Evolutionary conservation across 2,888 invertebrate species (phyloP).

Genomic region (Polydrusus tereticollis): DNA sequence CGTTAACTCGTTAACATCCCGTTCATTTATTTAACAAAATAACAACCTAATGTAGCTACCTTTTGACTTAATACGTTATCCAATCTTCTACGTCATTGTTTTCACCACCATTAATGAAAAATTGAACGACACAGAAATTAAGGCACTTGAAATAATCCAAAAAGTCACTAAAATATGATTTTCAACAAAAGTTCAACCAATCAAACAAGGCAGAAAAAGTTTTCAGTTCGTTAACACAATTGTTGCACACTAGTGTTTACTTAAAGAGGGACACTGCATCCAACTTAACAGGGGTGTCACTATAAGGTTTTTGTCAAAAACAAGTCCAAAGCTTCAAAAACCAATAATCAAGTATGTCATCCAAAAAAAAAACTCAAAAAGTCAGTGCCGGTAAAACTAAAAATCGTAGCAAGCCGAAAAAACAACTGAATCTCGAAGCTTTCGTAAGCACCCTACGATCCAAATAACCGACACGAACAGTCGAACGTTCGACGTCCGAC

Average conservation of each 20-base stretch:
- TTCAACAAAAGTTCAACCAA: neutral
- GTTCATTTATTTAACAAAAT: neutral
- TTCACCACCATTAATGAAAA: neutral
- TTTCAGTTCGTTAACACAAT: no score
- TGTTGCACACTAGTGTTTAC: neutral
- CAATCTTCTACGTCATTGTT: conserved; percentile 8
- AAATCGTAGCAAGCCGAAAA: conserved; percentile 18
- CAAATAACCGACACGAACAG: conserved; percentile 44
- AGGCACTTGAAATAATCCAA: conserved; percentile 7
- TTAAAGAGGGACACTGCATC: neutral
- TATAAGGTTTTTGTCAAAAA: neutral
- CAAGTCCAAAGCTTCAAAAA: neutral
- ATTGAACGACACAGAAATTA: neutral
- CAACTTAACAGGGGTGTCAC: neutral
- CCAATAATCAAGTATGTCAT: neutral
- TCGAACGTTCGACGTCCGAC: conserved; percentile 43
- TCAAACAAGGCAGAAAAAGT: no score
- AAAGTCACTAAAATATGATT: neutral
- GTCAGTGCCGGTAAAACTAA: conserved; percentile 14
- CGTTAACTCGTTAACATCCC: no score
- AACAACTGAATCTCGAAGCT: conserved; percentile 6
- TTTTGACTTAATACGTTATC: neutral
- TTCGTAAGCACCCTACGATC: conserved; percentile 21
- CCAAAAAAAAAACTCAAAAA: conserved; percentile 6
- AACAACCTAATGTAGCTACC: neutral